These are phyloP conservation scores for Phortica magna DNA, from an alignment of 2,888 invertebrate species.

Conservation along the genomic window DNA sequence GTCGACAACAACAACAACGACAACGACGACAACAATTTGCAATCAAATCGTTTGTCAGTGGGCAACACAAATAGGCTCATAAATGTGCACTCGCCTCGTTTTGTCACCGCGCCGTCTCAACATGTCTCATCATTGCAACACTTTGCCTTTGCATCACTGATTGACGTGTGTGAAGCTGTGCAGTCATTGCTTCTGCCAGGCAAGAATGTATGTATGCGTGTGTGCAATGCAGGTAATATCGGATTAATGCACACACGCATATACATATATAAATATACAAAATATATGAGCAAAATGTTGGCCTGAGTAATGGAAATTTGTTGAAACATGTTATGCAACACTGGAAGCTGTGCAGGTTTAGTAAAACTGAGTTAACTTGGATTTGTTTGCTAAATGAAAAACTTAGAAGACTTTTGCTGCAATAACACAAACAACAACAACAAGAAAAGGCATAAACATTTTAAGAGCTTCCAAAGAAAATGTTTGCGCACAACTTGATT, in stretches of 20 bases:
- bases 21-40: constrained; percentile 54
- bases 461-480: no score
- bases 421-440: no score
- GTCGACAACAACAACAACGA: constrained; percentile 36
- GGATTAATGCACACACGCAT: neutral
- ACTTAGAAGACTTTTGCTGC: no score
- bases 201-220: neutral
- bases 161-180: neutral
- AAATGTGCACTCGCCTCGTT: neutral
- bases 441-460: no score
- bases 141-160: neutral
- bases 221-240: neutral
- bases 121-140: neutral
- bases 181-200: neutral
- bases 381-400: no score
- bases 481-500: no score
- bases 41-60: constrained; percentile 65
- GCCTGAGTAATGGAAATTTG: neutral
- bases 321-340: no score
- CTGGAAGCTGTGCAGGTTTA: no score
- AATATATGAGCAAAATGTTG: no score
- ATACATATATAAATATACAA: no score
- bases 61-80: constrained; percentile 35
- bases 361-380: no score
- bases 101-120: no score